Evolutionary conservation across 2,113 vertebrate species (phyloP), one percentile per base, ranked within the genome.

Genomic region (Aix galericulata): DNA sequence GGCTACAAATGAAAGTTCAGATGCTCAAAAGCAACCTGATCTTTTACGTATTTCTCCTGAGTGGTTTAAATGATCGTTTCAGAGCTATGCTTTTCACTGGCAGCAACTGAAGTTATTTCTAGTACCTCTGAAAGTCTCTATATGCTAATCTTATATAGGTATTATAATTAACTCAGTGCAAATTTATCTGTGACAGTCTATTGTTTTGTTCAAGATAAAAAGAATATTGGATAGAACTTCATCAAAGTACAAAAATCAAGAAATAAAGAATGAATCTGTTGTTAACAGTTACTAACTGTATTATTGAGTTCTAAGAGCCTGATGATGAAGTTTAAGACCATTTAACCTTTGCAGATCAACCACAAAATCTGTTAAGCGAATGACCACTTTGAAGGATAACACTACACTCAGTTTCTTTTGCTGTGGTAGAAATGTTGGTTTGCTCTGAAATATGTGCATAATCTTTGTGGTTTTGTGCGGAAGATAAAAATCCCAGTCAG

Each of bases 131-230:
- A n/a, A 78, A 80, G 8, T 42, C 42, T 77, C 29, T 42, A 8
- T 0, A 0, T 76, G 8, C 21, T 86, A 52, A 8, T 29, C 22
- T 93, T 38, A 32, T 2, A 13, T 5, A 38, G 38, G 9, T 8
- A 3, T 40, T 25, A 9, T 31, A 13, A 67, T 68, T 20, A 46
- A 56, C 34, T 91, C 48, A 3, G 5, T 48, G 18, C 50, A 9
- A 80, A 64, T 26, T 68, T 75, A 40, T 50, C 20, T 84, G 5
- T 69, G 29, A 56, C 2, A 15, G 9, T 31, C 38, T 66, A 5
- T 80, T 76, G 8, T 83, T 88, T 77, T 67, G 46, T 74, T 71
- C 82, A 77, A 81, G 17, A 17, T 63, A 21, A 78, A 80, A 80
- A 27, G 9, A 48, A 2, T 23, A 40, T 2, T 17, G 36, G 2